These are phyloP conservation scores for Ditylenchus dipsaci DNA, from an alignment of 1,140 invertebrate species.

Conservation along the genomic window DNA sequence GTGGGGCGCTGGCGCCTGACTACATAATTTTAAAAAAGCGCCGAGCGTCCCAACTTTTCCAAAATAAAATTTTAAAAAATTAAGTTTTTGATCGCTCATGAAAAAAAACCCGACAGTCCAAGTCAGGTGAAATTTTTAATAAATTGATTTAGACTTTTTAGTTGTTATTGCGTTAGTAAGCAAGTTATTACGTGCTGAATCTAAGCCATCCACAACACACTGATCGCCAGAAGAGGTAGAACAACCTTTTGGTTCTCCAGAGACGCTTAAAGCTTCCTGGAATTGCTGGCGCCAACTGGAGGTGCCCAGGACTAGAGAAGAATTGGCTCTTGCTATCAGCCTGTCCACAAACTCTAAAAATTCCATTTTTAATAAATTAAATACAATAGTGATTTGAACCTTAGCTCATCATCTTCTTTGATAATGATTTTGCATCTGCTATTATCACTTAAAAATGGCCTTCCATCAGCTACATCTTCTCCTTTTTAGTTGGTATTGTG, in stretches of 20 bases:
- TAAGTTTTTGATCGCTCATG: no score
- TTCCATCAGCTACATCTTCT: constrained; percentile 77
- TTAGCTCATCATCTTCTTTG: constrained; percentile 95
- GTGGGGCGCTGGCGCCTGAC: no score
- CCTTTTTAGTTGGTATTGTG: constrained; percentile 60
- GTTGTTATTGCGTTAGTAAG: neutral
- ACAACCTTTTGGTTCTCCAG: constrained; percentile 14
- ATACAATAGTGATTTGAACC: constrained; percentile 55
- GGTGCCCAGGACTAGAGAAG: constrained; percentile 84
- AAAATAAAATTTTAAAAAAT: no score
- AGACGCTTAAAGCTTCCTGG: constrained; percentile 77
- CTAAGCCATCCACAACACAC: constrained; percentile 9
- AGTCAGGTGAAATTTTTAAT: no score
- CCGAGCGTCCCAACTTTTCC: no score
- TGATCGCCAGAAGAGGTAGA: constrained; percentile 5
- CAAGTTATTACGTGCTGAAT: neutral
- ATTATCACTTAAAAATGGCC: constrained; percentile 78
- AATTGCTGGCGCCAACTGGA: constrained; percentile 98
- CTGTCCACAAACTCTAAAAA: constrained; percentile 90
- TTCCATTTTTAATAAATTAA: constrained; percentile 19
- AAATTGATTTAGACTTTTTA: neutral
- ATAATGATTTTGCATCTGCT: constrained; percentile 76
- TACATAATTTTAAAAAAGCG: no score
- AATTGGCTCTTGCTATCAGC: constrained; percentile 86
- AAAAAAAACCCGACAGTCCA: no score